phyloP scores from a whole-genome alignment of 2,888 invertebrate genomes.

The Phyllotreta cruciferae region DNA sequence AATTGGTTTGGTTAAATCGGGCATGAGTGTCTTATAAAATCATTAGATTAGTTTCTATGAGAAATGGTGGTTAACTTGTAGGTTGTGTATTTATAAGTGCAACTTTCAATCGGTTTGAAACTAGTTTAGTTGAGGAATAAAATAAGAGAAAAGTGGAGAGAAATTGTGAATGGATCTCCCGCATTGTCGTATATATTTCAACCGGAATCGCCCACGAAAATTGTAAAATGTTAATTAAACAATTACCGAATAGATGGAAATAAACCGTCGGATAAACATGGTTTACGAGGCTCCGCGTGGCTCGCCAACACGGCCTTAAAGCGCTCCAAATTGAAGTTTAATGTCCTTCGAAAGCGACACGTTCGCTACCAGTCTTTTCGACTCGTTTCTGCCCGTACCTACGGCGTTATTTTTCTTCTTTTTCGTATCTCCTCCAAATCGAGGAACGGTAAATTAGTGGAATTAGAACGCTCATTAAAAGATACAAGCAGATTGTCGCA shows the following conservation, averaged over 20 bases:
- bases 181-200: no score
- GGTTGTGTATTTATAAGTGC: no score
- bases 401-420: slow-evolving; percentile 18
- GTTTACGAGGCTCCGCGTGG: slow-evolving; percentile 47
- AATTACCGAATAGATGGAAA: slow-evolving; percentile 53
- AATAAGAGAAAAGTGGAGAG: no score
- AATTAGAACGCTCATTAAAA: slow-evolving; percentile 60
- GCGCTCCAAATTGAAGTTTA: slow-evolving; percentile 55
- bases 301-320: slow-evolving; percentile 51
- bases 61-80: no score
- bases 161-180: no score
- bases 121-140: no score
- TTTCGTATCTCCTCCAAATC: slow-evolving; percentile 26
- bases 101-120: no score
- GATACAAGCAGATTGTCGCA: slow-evolving; percentile 51
- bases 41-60: no score
- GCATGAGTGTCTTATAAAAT: no score
- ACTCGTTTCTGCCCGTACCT: slow-evolving; percentile 1
- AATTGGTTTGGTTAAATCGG: no score
- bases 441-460: slow-evolving; percentile 53
- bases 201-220: slow-evolving; percentile 49
- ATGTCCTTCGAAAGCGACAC: slow-evolving; percentile 44
- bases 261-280: slow-evolving; percentile 46
- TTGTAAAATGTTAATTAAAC: slow-evolving; percentile 59
- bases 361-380: slow-evolving; percentile 48